Conservation (phyloP, 2,888 invertebrate genomes). For the Smittia sp. region DNA sequence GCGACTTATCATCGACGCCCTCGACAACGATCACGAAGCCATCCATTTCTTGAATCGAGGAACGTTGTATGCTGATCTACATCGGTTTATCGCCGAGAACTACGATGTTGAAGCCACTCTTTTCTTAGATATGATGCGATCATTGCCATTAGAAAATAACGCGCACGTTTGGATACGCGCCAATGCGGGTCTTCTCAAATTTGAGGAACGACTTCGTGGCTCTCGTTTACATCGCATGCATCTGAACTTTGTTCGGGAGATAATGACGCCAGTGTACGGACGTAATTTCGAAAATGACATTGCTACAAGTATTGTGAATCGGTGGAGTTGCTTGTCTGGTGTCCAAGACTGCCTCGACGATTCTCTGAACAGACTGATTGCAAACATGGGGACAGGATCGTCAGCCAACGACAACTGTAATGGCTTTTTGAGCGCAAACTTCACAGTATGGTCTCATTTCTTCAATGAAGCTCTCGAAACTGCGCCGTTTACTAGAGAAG, state of each 20-base stretch:
- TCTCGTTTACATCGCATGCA: background rate
- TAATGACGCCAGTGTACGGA: background rate
- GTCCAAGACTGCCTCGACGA: background rate
- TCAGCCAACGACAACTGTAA: background rate
- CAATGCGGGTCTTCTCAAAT: background rate
- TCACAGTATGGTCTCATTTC: background rate
- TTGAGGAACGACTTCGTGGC: background rate
- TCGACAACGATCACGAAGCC: conserved; percentile 51
- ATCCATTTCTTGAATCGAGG: conserved; percentile 65
- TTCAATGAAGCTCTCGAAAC: background rate
- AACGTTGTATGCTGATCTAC: background rate
- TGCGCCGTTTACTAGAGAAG: background rate
- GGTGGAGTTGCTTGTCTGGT: background rate
- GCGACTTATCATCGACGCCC: conserved; percentile 55
- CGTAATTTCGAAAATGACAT: background rate
- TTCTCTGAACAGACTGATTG: background rate
- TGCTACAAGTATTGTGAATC: background rate
- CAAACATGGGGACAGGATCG: background rate
- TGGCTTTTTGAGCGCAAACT: background rate
- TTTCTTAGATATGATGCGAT: background rate
- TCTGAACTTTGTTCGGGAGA: background rate
- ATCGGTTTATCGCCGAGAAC: background rate
- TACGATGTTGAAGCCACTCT: background rate
- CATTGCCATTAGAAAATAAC: background rate
- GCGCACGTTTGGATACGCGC: background rate